Percentiles rank a stretch among this genome's conserved stretches.
Evolutionary conservation across 2,888 invertebrate species (phyloP).

Genomic region (Sphinx pinastri): DNA sequence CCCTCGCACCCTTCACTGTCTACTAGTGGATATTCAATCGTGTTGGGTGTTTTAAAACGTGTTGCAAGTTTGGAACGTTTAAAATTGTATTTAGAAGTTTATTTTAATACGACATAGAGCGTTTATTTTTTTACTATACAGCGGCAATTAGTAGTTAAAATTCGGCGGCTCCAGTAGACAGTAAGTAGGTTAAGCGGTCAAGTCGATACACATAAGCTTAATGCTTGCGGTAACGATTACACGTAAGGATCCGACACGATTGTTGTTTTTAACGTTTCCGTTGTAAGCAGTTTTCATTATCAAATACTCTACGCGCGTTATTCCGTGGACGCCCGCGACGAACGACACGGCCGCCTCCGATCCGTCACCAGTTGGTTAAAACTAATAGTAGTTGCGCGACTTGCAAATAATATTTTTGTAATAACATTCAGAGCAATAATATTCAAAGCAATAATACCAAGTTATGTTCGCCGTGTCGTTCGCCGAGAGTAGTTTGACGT

Average conservation of each 20-base stretch:
- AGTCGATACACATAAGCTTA: background rate
- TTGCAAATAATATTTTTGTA: background rate
- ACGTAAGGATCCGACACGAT: slow-evolving; percentile 8
- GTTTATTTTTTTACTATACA: slow-evolving; percentile 12
- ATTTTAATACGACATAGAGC: slow-evolving; percentile 17
- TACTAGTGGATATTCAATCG: background rate
- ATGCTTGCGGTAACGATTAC: background rate
- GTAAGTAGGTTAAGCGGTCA: background rate
- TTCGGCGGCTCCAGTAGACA: background rate
- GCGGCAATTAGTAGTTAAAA: background rate
- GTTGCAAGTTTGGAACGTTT: slow-evolving; percentile 13
- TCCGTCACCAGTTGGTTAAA: background rate
- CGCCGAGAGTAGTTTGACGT: background rate
- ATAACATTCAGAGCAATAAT: background rate
- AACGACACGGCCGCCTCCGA: background rate
- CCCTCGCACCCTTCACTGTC: slow-evolving; percentile 3
- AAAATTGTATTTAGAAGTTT: slow-evolving; percentile 5
- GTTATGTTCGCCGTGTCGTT: background rate
- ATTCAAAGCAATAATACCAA: background rate
- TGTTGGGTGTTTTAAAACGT: slow-evolving; percentile 17
- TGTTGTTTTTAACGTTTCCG: background rate
- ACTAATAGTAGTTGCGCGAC: background rate
- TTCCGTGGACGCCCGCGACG: background rate
- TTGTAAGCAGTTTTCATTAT: background rate
- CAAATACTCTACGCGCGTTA: background rate